These are phyloP conservation scores for Pteropus alecto DNA, from an alignment of 2,113 vertebrate genomes.

Conservation along the genomic window DNA sequence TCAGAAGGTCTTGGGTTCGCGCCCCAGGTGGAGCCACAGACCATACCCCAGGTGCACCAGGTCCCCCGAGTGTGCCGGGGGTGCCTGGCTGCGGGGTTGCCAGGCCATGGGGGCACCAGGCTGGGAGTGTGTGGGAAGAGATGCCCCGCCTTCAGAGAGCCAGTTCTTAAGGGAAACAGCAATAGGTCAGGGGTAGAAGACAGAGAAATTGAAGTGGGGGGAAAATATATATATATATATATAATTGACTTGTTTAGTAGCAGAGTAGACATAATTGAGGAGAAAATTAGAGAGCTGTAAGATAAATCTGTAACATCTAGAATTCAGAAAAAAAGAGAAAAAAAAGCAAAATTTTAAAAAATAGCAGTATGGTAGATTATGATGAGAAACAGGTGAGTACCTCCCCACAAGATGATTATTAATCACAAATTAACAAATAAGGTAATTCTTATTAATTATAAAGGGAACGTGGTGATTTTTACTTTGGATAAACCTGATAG, in stretches of 20 bases:
- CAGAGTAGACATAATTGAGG: not conserved
- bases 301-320: not conserved
- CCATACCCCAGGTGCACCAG: no score
- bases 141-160: no score
- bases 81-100: no score
- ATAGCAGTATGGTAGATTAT: not conserved
- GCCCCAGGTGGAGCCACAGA: no score
- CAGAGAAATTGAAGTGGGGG: no score
- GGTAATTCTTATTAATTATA: not conserved
- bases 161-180: no score
- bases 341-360: not conserved
- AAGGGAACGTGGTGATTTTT: not conserved
- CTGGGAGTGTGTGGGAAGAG: no score
- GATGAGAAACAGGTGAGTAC: not conserved
- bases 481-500: not conserved
- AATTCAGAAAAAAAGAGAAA: not conserved
- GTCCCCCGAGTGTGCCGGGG: no score
- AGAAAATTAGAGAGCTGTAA: constrained; percentile 38
- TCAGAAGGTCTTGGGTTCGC: no score
- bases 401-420: not conserved
- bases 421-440: constrained; percentile 3
- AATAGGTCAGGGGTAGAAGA: no score
- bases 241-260: not conserved
- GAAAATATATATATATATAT: not conserved
- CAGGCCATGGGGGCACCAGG: no score